Conservation (phyloP, 2,888 invertebrate genomes). For the Pachliopta kotzebuea region DNA sequence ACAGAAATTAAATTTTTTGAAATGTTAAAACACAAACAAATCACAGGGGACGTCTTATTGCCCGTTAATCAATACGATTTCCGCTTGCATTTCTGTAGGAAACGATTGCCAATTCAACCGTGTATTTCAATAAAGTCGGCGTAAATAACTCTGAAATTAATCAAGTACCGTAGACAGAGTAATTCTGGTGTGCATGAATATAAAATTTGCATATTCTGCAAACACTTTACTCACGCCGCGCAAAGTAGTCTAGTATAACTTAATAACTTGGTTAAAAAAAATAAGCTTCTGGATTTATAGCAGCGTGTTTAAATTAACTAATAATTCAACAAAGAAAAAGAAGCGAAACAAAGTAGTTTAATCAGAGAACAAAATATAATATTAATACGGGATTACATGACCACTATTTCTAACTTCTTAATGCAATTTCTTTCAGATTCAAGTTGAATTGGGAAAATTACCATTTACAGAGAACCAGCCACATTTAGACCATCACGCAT, state of each 20-base stretch:
- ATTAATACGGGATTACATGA: too few species aligned
- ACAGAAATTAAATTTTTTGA: too few species aligned
- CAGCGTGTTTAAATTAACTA: background rate
- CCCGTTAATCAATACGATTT: background rate
- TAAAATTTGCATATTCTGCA: background rate
- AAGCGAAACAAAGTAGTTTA: background rate
- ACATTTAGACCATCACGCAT: too few species aligned
- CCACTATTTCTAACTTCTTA: too few species aligned
- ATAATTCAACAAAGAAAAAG: background rate
- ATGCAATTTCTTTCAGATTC: too few species aligned
- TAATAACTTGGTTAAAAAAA: background rate
- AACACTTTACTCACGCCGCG: too few species aligned
- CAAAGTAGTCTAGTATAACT: background rate
- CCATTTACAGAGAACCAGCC: too few species aligned
- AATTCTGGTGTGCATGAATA: background rate
- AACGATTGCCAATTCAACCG: background rate
- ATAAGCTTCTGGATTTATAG: background rate
- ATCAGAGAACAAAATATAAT: too few species aligned
- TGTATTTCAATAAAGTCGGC: constrained; percentile 4
- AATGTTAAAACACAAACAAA: background rate
- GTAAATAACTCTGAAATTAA: constrained; percentile 7
- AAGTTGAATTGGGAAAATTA: too few species aligned
- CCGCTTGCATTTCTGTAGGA: constrained; percentile 8
- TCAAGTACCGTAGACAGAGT: constrained; percentile 2
- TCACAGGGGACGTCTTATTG: background rate